Conservation (phyloP, 1,140 invertebrate species). For the honey bee (Apis mellifera) region DNA sequence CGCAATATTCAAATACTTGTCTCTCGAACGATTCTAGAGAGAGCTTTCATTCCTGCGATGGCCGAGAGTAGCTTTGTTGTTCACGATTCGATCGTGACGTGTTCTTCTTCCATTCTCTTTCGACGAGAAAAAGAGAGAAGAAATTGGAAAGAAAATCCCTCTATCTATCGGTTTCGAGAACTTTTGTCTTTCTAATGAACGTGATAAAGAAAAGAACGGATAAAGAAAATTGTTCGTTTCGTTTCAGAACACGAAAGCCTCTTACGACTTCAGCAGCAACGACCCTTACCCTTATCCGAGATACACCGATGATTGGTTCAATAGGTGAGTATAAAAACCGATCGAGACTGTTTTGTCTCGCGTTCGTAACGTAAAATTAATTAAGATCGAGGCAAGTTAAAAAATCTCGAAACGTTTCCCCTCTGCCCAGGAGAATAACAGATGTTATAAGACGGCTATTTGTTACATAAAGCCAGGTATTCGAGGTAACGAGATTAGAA, state of each 20-base stretch:
- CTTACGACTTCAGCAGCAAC: constrained; percentile 99
- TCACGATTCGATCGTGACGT: neutral
- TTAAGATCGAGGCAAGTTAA: too few species aligned
- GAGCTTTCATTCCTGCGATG: neutral
- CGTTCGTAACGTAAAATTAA: neutral
- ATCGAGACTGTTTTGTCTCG: too few species aligned
- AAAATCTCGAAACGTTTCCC: too few species aligned
- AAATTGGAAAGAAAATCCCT: neutral
- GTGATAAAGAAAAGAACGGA: neutral
- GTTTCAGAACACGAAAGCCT: constrained; percentile 96
- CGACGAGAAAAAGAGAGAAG: neutral
- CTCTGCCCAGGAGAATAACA: neutral
- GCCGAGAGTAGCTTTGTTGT: neutral
- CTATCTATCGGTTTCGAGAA: neutral
- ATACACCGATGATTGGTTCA: constrained; percentile 99
- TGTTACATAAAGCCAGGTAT: neutral
- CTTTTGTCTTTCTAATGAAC: neutral
- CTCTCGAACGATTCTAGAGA: neutral
- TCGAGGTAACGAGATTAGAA: constrained; percentile 1
- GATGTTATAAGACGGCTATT: neutral
- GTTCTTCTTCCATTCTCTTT: neutral
- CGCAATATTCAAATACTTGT: neutral
- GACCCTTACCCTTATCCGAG: constrained; percentile 98
- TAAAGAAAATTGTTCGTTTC: neutral
- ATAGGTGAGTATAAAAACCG: constrained; percentile 88